These are phyloP conservation scores for Diplodus sargus DNA, from an alignment of 2,797 vertebrate species.

Conservation along the genomic window DNA sequence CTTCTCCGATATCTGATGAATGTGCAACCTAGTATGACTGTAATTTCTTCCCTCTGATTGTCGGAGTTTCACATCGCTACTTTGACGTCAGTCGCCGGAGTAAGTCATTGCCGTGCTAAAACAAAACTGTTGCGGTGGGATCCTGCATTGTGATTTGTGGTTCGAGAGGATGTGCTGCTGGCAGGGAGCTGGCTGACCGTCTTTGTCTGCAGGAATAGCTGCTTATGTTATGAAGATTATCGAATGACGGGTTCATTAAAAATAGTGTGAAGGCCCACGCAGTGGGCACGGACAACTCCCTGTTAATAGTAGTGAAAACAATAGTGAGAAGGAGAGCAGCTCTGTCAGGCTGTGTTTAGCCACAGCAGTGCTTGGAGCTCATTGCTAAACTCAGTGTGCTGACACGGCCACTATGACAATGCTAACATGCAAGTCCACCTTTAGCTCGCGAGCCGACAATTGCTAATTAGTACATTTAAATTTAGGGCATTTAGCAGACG, in stretches of 20 bases:
- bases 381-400: neutral
- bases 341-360: neutral
- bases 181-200: constrained; percentile 6
- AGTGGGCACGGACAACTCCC: neutral
- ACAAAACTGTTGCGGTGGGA: constrained; percentile 4
- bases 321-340: neutral
- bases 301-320: neutral
- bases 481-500: too few species aligned
- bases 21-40: neutral
- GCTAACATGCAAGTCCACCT: neutral
- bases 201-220: constrained; percentile 21
- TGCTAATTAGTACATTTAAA: too few species aligned
- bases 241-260: neutral
- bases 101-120: neutral
- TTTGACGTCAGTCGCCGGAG: neutral
- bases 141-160: constrained; percentile 20
- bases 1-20: neutral
- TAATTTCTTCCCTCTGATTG: constrained; percentile 8
- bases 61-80: neutral
- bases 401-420: neutral
- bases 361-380: neutral
- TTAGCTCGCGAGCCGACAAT: neutral
- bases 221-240: neutral
- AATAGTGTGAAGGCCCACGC: neutral
- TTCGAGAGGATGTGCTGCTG: constrained; percentile 17